Conservation (phyloP, 2,113 vertebrate species). For the Sapajus apella region DNA sequence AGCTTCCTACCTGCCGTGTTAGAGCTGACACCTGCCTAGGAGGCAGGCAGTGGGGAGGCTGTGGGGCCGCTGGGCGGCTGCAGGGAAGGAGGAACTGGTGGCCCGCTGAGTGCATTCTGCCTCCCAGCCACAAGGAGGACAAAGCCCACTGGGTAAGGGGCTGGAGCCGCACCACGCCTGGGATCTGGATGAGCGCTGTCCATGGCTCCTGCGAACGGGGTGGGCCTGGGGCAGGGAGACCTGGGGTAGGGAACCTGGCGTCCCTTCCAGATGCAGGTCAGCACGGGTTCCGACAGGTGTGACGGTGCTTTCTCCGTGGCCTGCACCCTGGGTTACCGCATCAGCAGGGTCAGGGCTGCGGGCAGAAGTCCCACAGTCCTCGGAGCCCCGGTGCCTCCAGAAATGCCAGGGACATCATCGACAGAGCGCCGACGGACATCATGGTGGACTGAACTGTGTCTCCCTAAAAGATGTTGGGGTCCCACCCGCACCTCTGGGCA, state of each 20-base stretch:
- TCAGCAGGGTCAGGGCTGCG: background rate
- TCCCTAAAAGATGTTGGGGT: too few species aligned
- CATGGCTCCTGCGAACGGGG: too few species aligned
- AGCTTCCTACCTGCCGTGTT: too few species aligned
- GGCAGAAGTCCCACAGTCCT: background rate
- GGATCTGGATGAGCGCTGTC: too few species aligned
- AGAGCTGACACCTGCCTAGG: background rate
- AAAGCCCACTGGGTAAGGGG: too few species aligned
- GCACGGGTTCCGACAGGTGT: fast-evolving
- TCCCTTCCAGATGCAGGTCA: background rate
- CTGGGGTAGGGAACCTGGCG: background rate
- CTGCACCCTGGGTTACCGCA: too few species aligned
- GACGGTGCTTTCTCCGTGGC: too few species aligned
- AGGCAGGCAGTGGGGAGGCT: background rate
- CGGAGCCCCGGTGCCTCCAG: background rate
- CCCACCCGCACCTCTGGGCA: too few species aligned
- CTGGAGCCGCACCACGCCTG: too few species aligned
- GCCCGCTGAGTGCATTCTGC: background rate
- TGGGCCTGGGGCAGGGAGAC: too few species aligned
- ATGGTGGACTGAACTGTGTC: too few species aligned
- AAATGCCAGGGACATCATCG: background rate
- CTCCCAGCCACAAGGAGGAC: background rate
- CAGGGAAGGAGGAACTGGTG: fast-evolving
- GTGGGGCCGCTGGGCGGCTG: background rate
- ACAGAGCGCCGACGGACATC: too few species aligned